A percentile compares a stretch with the other conserved stretches of the same genome.
phyloP scores from a whole-genome alignment of 2,797 vertebrate species.

The Peromyscus melanophrys region DNA sequence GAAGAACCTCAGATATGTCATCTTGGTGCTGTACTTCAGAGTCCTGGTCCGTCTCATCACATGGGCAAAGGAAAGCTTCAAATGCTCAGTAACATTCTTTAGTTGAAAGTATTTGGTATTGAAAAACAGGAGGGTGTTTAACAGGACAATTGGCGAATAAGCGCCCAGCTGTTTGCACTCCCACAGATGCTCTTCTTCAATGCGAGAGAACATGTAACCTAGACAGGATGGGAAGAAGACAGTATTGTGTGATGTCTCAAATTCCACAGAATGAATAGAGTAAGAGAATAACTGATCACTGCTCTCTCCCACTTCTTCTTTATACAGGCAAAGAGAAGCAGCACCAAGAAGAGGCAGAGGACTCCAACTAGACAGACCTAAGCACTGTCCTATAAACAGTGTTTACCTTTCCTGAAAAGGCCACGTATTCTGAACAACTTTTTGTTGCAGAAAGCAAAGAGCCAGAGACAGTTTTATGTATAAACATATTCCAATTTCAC shows the following conservation, averaged over 20 bases:
- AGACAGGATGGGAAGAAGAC: constrained; percentile 29
- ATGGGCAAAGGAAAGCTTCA: constrained; percentile 97
- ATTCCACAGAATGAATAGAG: neutral
- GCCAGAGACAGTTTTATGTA: constrained; percentile 11
- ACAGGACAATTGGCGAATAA: constrained; percentile 97
- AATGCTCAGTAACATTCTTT: constrained; percentile 95
- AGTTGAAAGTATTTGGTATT: constrained; percentile 98
- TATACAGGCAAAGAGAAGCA: constrained; percentile 32
- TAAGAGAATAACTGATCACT: neutral
- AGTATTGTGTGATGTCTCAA: constrained; percentile 36
- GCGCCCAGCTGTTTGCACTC: constrained; percentile 98
- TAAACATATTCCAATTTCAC: constrained; percentile 50
- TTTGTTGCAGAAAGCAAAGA: constrained; percentile 21
- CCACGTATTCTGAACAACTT: constrained; percentile 38
- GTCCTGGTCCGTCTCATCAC: constrained; percentile 97
- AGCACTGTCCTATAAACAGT: neutral
- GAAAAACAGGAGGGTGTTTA: constrained; percentile 99
- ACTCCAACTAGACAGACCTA: neutral
- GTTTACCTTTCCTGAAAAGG: constrained; percentile 5
- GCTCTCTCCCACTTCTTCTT: neutral
- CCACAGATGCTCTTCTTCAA: constrained; percentile 99
- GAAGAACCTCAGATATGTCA: constrained; percentile 97
- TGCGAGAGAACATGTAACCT: constrained; percentile 97
- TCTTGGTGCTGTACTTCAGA: constrained; percentile 94
- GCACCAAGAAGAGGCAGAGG: neutral